These are phyloP conservation scores for Brenthis hecate DNA, from an alignment of 2,888 invertebrate genomes.

Conservation along the genomic window DNA sequence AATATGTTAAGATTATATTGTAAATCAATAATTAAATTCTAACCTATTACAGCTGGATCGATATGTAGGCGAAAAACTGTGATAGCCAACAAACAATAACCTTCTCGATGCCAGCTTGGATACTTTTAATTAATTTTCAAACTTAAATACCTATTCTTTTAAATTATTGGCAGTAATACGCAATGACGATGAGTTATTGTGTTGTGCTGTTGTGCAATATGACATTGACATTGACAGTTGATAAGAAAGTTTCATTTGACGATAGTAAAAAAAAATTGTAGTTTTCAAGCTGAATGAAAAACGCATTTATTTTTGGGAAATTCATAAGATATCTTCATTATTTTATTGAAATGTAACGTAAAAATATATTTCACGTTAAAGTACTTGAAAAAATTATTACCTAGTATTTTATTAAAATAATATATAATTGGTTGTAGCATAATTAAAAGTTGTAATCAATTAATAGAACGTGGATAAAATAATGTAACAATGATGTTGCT, in stretches of 20 bases:
- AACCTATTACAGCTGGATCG: slow-evolving; percentile 65
- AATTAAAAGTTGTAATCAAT: too few species aligned
- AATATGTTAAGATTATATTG: slow-evolving; percentile 15
- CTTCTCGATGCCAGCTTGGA: slow-evolving; percentile 76
- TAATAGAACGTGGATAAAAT: too few species aligned
- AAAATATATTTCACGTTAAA: too few species aligned
- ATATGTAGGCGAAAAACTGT: slow-evolving; percentile 57
- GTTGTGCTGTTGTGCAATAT: slow-evolving; percentile 57
- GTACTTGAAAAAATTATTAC: too few species aligned
- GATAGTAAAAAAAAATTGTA: too few species aligned
- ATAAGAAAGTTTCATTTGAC: slow-evolving; percentile 46
- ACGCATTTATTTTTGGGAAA: neutral
- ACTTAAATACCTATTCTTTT: slow-evolving; percentile 17
- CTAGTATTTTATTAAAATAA: too few species aligned
- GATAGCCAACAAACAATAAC: slow-evolving; percentile 62
- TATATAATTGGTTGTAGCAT: too few species aligned
- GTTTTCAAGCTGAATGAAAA: too few species aligned
- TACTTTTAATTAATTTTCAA: slow-evolving; percentile 27
- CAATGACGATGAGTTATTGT: slow-evolving; percentile 25
- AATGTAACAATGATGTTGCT: too few species aligned
- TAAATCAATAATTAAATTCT: slow-evolving; percentile 46
- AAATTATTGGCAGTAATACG: slow-evolving; percentile 12
- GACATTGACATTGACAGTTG: slow-evolving; percentile 31
- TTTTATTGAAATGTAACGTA: neutral
- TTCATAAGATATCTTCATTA: neutral